These are phyloP conservation scores for Notamacropus eugenii DNA, from an alignment of 2,797 vertebrate genomes.

Conservation along the genomic window DNA sequence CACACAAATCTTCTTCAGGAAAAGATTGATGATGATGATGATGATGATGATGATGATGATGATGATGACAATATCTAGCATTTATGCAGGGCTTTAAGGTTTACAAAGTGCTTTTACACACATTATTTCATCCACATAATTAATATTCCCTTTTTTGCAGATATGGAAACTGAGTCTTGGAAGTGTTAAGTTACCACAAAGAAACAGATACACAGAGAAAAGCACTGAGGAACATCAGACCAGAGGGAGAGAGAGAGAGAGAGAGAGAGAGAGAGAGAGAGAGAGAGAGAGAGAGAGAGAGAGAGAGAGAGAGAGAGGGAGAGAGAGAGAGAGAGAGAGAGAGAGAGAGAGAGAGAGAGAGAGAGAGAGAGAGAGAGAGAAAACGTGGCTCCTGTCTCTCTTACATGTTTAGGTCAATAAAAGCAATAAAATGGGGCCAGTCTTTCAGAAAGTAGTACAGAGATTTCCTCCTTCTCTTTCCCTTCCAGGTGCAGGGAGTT, in stretches of 20 bases:
- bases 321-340: no score
- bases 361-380: no score
- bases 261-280: no score
- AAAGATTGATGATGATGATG: not conserved
- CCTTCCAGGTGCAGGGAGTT: not conserved
- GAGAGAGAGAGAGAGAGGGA: no score
- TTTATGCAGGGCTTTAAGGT: not conserved
- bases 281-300: no score
- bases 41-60: no score
- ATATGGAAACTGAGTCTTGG: not conserved
- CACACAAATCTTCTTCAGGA: not conserved
- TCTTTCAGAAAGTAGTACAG: not conserved
- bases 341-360: no score
- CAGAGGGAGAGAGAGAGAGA: no score
- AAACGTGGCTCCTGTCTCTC: no score
- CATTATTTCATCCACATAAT: not conserved
- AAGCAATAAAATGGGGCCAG: not conserved
- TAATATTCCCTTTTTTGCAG: not conserved
- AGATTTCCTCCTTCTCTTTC: not conserved
- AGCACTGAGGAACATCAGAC: not conserved
- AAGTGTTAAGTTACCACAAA: not conserved
- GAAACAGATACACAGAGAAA: not conserved
- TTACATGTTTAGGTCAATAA: not conserved
- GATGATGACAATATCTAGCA: not conserved
- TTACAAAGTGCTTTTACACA: not conserved